Evolutionary conservation across 2,113 vertebrate genomes (phyloP).

Genomic region (Himantopus leucocephalus): DNA sequence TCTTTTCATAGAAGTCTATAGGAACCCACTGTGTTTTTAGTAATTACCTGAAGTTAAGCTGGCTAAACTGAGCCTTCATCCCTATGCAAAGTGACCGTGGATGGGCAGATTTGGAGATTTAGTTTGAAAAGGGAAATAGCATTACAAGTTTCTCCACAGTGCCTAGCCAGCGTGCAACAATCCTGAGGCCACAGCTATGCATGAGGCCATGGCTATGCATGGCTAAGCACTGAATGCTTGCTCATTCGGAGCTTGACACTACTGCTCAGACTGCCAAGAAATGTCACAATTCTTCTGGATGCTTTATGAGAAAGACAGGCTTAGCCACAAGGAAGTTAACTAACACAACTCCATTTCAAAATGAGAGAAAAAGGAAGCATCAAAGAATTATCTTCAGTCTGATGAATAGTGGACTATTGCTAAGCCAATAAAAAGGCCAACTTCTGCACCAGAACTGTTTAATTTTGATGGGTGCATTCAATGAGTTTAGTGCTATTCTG

Average conservation of each 20-base stretch:
- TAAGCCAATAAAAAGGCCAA: neutral
- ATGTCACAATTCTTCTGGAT: neutral
- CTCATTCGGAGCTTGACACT: neutral
- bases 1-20: neutral
- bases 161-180: neutral
- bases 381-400: neutral
- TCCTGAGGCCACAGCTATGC: neutral
- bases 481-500: neutral
- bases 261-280: constrained; percentile 17
- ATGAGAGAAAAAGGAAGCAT: neutral
- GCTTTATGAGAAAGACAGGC: neutral
- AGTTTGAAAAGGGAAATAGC: neutral
- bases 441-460: neutral
- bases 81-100: neutral
- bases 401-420: neutral
- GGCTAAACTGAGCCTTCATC: neutral
- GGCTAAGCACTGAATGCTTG: neutral
- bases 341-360: neutral
- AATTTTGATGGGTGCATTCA: neutral
- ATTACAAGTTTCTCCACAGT: neutral
- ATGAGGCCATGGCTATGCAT: neutral
- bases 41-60: neutral
- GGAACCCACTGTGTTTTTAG: neutral
- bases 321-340: constrained; percentile 7
- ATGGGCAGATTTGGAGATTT: neutral